phyloP scores from a whole-genome alignment of 1,140 invertebrate genomes.

The Atta cephalotes region DNA sequence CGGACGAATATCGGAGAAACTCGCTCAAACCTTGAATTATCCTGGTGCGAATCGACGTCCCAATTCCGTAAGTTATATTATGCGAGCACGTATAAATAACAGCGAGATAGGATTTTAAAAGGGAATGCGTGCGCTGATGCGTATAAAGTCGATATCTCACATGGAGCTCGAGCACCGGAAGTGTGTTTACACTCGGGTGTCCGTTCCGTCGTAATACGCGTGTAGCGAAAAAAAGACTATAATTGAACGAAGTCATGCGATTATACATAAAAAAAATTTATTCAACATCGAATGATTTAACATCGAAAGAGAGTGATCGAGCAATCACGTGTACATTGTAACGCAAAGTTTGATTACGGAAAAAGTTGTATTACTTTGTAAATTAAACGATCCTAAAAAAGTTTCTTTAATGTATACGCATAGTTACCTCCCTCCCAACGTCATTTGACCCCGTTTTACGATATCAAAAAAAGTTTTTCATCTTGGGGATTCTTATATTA shows the following conservation, averaged over 20 bases:
- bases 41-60: not conserved
- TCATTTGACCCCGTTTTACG: slow-evolving; percentile 27
- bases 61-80: slow-evolving; percentile 42
- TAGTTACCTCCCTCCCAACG: not conserved
- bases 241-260: slow-evolving; percentile 5
- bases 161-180: slow-evolving; percentile 45
- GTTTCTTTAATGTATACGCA: not conserved
- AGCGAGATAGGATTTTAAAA: slow-evolving; percentile 35
- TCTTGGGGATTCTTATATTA: slow-evolving; percentile 42
- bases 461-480: slow-evolving; percentile 54
- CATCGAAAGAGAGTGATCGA: slow-evolving; percentile 22
- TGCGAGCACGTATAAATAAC: slow-evolving; percentile 28
- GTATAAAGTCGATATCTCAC: slow-evolving; percentile 53
- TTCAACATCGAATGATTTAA: not conserved
- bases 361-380: slow-evolving; percentile 48
- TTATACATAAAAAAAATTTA: not conserved
- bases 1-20: slow-evolving; percentile 38
- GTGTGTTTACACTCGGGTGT: slow-evolving; percentile 30
- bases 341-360: slow-evolving; percentile 40
- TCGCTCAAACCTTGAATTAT: slow-evolving; percentile 43
- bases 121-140: slow-evolving; percentile 30
- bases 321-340: slow-evolving; percentile 14
- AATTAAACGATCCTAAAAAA: slow-evolving; percentile 33
- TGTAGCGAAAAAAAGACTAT: not conserved
- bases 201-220: slow-evolving; percentile 18